Conservation (phyloP, 1,140 invertebrate species). For the Melipona quadrifasciata region DNA sequence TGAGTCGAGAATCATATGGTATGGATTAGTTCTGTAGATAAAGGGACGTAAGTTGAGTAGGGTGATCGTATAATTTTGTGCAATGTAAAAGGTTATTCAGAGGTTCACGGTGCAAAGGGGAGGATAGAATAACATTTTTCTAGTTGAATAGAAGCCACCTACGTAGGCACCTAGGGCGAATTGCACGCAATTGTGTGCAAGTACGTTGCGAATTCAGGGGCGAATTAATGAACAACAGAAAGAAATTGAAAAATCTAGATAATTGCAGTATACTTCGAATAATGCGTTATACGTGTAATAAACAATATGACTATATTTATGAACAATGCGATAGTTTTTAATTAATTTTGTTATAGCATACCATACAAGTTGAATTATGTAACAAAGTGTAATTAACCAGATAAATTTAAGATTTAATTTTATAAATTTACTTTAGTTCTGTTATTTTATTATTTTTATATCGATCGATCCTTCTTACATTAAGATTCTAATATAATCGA, state of each 20-base stretch:
- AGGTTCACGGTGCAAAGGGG: neutral
- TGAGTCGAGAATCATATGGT: constrained; percentile 5
- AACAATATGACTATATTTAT: neutral
- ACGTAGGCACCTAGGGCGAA: constrained; percentile 14
- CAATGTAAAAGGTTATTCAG: constrained; percentile 34
- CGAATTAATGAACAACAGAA: neutral
- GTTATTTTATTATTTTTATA: too few relatives aligned
- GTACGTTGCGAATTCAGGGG: constrained; percentile 13
- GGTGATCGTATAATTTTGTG: constrained; percentile 41
- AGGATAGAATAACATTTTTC: constrained; percentile 30
- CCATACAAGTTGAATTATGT: too few relatives aligned
- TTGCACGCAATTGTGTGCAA: constrained; percentile 3
- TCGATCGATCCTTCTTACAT: too few relatives aligned
- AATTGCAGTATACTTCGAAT: neutral
- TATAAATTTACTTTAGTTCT: too few relatives aligned
- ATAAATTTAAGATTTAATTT: too few relatives aligned
- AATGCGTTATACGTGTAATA: neutral
- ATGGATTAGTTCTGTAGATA: constrained; percentile 22
- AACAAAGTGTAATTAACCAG: too few relatives aligned
- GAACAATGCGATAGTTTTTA: neutral
- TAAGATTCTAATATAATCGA: too few relatives aligned
- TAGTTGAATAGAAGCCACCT: constrained; percentile 32
- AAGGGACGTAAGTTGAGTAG: constrained; percentile 19
- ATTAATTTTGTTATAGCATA: neutral
- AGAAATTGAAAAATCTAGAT: neutral